Base-by-base conservation (phyloP, 2,113 vertebrate genomes). In the Calidris pygmaea region DNA sequence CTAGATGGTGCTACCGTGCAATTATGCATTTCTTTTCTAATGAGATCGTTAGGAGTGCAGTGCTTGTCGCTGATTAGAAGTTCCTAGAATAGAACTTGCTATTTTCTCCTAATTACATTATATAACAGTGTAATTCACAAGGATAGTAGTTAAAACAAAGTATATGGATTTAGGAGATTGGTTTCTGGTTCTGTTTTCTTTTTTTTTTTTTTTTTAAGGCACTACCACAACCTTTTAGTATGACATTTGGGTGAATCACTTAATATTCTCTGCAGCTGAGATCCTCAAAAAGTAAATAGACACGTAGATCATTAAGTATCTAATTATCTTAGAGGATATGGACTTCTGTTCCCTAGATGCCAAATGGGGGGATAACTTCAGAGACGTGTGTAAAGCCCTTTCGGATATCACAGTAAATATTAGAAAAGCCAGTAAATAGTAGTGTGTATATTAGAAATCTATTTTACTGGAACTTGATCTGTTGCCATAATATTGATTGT, bases 31-130 rank as follows among this genome's bases (percentile, higher is more conserved):
- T 89, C 93, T 96, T 89, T 95, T 87, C 96, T 97, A 97, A 97
- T 97, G 94, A 96, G 95, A 95, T 95, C 91, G 12, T 96, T 97
- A 96, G 89, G 75, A 97, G 93, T 95, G 94, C 89, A 70, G 92
- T 95, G 87, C 96, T 96, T 94, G 96, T 95, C 37, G 37, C 96
- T 97, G 96, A 97, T 97, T 97, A 97, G 94, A 96, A 96, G 95
- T 95, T 97, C 96, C 93, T 96, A 96, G 95, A 97, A 97, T 97
- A 97, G 96, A 96, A 96, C 94, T 97, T 96, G 96, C 95, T 96
- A 95, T 96, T 97, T 96, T 96, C 91, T 96, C 92, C 96, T 96
- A 97, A 96, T 96, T 97, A 96, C 92, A 95, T 96, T 96, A 96
- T 95, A 95, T 96, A 97, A 97, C 91, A 96, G 91, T 83, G 89